Percentiles rank a stretch among this genome's conserved stretches.
phyloP scores from a whole-genome alignment of 2,797 vertebrate species.

The Sparidentex hasta region DNA sequence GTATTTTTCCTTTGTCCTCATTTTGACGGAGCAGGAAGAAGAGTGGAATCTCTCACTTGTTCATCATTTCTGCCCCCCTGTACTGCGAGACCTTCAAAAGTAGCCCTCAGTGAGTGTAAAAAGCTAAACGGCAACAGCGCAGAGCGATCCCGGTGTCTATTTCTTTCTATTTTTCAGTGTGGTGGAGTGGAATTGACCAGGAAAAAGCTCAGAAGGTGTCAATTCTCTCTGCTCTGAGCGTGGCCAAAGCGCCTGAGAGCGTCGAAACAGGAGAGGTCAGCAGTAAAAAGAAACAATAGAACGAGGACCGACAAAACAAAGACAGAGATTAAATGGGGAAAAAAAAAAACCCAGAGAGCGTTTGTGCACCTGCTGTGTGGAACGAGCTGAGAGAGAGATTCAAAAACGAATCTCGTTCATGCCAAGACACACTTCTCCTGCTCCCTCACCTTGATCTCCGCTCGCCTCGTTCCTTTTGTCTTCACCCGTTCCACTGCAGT shows the following conservation, averaged over 20 bases:
- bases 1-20: conserved; percentile 19
- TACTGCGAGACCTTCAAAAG: conserved; percentile 40
- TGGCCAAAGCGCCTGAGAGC: conserved; percentile 16
- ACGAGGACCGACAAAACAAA: conserved; percentile 30
- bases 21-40: conserved; percentile 28
- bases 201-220: conserved; percentile 19
- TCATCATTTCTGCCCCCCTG: conserved; percentile 42
- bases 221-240: conserved; percentile 7
- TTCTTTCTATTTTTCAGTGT: conserved; percentile 50
- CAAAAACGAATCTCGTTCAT: conserved; percentile 39
- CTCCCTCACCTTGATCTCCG: conserved; percentile 23
- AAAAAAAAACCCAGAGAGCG: neutral
- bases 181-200: conserved; percentile 23
- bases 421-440: conserved; percentile 18
- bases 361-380: conserved; percentile 55
- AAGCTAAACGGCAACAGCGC: conserved; percentile 30
- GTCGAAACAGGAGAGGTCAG: conserved; percentile 43
- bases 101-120: conserved; percentile 21
- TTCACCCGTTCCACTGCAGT: neutral
- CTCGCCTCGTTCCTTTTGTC: conserved; percentile 7
- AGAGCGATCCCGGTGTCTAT: conserved; percentile 29
- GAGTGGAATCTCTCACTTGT: conserved; percentile 29
- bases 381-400: conserved; percentile 22
- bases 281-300: conserved; percentile 40
- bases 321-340: neutral